Evolutionary conservation across 2,888 invertebrate species (phyloP), one percentile per base, ranked within the genome.

Genomic region (Peribatodes rhomboidaria): DNA sequence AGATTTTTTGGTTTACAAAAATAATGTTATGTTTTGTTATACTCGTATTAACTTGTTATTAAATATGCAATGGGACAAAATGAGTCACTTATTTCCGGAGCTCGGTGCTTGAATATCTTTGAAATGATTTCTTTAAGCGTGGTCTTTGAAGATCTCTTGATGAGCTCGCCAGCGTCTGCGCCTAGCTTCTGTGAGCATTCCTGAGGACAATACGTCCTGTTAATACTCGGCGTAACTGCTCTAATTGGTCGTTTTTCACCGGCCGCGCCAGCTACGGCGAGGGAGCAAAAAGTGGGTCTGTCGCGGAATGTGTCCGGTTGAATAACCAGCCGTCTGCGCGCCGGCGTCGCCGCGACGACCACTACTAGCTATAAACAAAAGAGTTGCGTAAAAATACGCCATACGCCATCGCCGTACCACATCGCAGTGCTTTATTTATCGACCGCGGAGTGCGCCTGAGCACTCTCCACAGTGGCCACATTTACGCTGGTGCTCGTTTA

Each of bases 341-440:
- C 58, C 37, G 61, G 44, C 79, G 75, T 73, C 71, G 76, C 70
- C 78, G 79, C 57, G 47, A 46, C 60, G 44, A 9, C 54, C 59
- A 57, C 77, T 27, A 27, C 27, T 27, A n/a, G 83, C 86, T 89
- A 91, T 88, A 92, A 90, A 91, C 90, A 90, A 90, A 89, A 86
- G 50, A 16, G 88, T 91, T 92, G 91, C 92, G 92, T 92, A 92
- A 92, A 92, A 92, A 90, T 92, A 91, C 90, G 89, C 84, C 89
- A 90, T 92, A 91, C 90, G 89, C 84, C 89, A 86, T 86, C 83
- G 83, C 82, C 67, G 72, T 84, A 84, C 84, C 85, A 84, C 82
- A 85, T 84, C 81, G 83, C 68, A 73, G 83, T 87, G 87, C 90
- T 90, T 90, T 91, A 92, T 92, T 89, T 87, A 83, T 75, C 81